Evolutionary conservation across 2,888 invertebrate genomes (phyloP).

Genomic region (Microplitis manilae): DNA sequence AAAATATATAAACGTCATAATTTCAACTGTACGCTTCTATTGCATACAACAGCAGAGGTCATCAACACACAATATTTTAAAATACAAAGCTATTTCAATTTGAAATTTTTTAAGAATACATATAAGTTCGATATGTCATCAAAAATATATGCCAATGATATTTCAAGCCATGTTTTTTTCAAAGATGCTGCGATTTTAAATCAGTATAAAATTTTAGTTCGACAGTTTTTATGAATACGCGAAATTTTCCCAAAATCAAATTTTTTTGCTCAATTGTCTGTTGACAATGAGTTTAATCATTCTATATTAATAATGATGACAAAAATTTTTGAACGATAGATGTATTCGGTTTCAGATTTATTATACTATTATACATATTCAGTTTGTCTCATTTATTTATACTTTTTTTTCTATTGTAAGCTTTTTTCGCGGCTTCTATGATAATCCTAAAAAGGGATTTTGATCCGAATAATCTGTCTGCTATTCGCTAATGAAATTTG

Average conservation of each 20-base stretch:
- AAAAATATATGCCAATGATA: no score
- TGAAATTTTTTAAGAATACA: background rate
- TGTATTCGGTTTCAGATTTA: background rate
- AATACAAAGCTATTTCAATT: background rate
- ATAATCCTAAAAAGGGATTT: background rate
- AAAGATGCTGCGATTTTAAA: no score
- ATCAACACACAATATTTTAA: background rate
- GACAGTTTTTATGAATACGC: no score
- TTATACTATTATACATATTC: conserved; percentile 7
- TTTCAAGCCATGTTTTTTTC: no score
- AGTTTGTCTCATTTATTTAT: conserved; percentile 53
- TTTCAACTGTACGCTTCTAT: background rate
- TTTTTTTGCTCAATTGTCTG: no score
- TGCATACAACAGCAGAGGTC: background rate
- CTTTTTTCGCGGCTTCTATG: background rate
- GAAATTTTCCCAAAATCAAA: no score
- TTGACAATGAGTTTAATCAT: no score
- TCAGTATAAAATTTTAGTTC: no score
- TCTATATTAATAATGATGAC: background rate
- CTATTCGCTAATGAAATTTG: conserved; percentile 69
- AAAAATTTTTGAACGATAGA: background rate
- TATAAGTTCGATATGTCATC: no score
- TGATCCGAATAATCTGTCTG: conserved; percentile 61
- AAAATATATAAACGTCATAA: background rate
- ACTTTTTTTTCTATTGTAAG: conserved; percentile 48